These are phyloP conservation scores for Dynastes maya DNA, from an alignment of 2,888 invertebrate species.

Conservation along the genomic window DNA sequence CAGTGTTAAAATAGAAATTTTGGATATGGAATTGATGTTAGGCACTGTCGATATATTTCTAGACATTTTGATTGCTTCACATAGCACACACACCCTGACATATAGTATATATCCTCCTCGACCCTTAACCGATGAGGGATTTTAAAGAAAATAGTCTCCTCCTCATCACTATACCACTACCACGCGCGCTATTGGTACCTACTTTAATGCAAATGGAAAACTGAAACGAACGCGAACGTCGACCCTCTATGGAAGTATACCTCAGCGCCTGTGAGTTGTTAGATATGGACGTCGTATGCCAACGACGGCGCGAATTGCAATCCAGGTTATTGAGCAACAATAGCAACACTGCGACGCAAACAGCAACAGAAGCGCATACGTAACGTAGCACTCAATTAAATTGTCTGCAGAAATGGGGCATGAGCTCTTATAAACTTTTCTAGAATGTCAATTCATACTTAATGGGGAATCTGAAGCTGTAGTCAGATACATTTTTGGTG, in stretches of 20 bases:
- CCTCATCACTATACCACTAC: not conserved
- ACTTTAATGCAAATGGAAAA: constrained; percentile 37
- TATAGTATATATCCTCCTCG: not conserved
- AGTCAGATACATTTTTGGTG: not conserved
- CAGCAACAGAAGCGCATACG: not conserved
- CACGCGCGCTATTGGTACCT: not conserved
- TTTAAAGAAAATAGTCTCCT: not conserved
- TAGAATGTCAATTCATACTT: not conserved
- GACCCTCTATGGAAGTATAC: not conserved
- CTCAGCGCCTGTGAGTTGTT: not conserved
- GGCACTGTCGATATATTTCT: too few relatives aligned
- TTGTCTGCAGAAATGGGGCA: constrained; percentile 24
- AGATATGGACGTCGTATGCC: constrained; percentile 4
- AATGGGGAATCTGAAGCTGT: not conserved
- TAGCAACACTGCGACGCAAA: not conserved
- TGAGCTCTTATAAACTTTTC: constrained; percentile 4
- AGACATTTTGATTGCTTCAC: not conserved
- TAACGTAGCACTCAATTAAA: constrained; percentile 40
- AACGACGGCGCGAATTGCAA: not conserved
- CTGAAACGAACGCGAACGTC: constrained; percentile 10
- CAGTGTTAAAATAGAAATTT: too few relatives aligned
- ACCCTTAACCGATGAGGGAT: not conserved
- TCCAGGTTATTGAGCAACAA: constrained; percentile 2
- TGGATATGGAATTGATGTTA: too few relatives aligned
- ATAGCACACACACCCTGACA: not conserved